These are phyloP conservation scores for Baronia brevicornis DNA, from an alignment of 2,888 invertebrate species.

Conservation along the genomic window DNA sequence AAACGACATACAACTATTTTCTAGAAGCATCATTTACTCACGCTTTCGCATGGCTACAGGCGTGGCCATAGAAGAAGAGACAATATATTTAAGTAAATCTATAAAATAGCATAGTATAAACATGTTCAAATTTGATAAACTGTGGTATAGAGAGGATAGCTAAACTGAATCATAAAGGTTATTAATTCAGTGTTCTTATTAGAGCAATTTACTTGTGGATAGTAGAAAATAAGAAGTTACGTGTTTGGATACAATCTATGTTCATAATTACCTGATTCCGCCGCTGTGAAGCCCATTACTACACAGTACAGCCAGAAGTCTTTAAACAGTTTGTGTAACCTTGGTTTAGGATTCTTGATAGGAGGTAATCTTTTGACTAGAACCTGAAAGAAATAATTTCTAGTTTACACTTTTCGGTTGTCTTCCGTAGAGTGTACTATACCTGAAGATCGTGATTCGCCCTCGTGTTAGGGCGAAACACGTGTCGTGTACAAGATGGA, in stretches of 20 bases:
- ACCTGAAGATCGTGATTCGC: too few relatives aligned
- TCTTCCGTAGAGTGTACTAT: too few relatives aligned
- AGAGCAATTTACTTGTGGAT: constrained; percentile 27
- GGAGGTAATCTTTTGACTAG: constrained; percentile 90
- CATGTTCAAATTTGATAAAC: constrained; percentile 14
- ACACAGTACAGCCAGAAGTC: constrained; percentile 99
- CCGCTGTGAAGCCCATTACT: constrained; percentile 97
- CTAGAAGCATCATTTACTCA: constrained; percentile 70
- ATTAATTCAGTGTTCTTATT: constrained; percentile 21
- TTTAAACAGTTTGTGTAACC: constrained; percentile 96
- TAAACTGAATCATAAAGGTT: constrained; percentile 23
- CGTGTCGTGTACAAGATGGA: too few relatives aligned
- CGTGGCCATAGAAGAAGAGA: constrained; percentile 71
- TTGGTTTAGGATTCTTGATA: constrained; percentile 91
- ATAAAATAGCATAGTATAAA: constrained; percentile 24
- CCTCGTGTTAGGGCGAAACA: too few relatives aligned
- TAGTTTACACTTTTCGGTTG: background rate
- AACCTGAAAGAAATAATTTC: constrained; percentile 42
- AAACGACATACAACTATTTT: constrained; percentile 50
- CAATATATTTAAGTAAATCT: constrained; percentile 57
- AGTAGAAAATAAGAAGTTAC: constrained; percentile 22
- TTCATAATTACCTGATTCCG: constrained; percentile 77
- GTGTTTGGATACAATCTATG: constrained; percentile 5
- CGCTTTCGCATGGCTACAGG: constrained; percentile 74
- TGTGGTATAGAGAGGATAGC: constrained; percentile 22